Evolutionary conservation across 1,140 invertebrate species (phyloP), one percentile per base, ranked within the genome.

Genomic region (Drosophila sechellia): DNA sequence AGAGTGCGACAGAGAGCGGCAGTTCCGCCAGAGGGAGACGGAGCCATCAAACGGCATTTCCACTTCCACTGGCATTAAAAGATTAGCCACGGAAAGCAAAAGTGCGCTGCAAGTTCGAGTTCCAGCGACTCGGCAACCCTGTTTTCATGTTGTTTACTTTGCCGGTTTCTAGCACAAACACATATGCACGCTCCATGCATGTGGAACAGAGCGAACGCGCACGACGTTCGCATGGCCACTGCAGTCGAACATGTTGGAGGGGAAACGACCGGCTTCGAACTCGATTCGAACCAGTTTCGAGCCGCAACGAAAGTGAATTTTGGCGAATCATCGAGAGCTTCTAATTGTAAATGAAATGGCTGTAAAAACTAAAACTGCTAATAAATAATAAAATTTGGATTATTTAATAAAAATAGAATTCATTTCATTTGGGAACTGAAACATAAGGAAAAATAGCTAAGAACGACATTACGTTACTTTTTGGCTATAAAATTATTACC

Each of bases 271-370:
- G 4, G 57, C 53, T 11, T 31, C 46, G 11, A 59, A 4, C 46
- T 11, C n/a, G 31, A n/a, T 68, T 25, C 45, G 11, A 58, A n/a
- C 56, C 5, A 15, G 17, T 17, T 73, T 83, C 48, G 64, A 84
- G 27, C 70, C 22, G 71, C 76, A 86, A 75, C 48, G 83, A 81
- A 86, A 86, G 81, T 86, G 78, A 87, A 87, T 87, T 81, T 55
- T 59, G 40, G 35, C 52, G 17, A 49, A 34, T 27, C 5, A 8
- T 25, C 3, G 11, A 45, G 17, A 42, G 15, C 31, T 31, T 10
- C 31, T 31, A 31, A 31, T 39, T 39, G 37, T 13, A 39, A 13
- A 5, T 4, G 35, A 37, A 37, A 37, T n/a, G n/a, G 39, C 2
- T 15, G 2, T 17, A 39, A 13, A 39, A 39, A 4, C 10, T 34